Evolutionary conservation across 2,113 vertebrate species (phyloP).

Genomic region (Dicerorhinus sumatrensis): DNA sequence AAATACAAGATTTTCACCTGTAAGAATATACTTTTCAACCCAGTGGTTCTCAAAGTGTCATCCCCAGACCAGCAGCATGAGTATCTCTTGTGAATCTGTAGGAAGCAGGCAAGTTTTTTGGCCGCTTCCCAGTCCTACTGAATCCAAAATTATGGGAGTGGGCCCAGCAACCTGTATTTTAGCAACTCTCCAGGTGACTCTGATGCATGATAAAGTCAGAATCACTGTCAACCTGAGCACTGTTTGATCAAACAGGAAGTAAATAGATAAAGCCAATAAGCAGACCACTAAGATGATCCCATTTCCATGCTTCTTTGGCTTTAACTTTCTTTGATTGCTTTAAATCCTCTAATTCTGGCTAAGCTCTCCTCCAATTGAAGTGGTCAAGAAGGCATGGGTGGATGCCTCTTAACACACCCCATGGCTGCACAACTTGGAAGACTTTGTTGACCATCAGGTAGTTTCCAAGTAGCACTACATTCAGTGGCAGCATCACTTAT

Average conservation of each 20-base stretch:
- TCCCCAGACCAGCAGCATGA: neutral
- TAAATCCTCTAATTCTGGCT: neutral
- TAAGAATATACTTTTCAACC: neutral
- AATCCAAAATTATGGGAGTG: neutral
- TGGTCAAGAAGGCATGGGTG: neutral
- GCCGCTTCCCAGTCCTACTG: neutral
- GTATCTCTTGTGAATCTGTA: neutral
- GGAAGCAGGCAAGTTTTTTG: neutral
- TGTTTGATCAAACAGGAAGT: neutral
- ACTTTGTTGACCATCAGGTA: neutral
- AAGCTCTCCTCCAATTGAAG: neutral
- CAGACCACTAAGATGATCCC: neutral
- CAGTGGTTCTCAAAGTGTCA: neutral
- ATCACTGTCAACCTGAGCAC: neutral
- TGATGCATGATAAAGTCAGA: neutral
- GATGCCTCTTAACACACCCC: neutral
- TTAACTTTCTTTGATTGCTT: constrained; percentile 12
- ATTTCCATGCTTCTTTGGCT: neutral
- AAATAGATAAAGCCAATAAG: neutral
- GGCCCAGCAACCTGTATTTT: neutral
- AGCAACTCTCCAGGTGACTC: neutral
- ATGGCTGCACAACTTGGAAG: neutral
- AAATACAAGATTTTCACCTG: neutral
- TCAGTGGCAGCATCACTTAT: neutral
- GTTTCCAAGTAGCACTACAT: neutral